Evolutionary conservation across 2,888 invertebrate genomes (phyloP).

Genomic region (Caenorhabditis afra): DNA sequence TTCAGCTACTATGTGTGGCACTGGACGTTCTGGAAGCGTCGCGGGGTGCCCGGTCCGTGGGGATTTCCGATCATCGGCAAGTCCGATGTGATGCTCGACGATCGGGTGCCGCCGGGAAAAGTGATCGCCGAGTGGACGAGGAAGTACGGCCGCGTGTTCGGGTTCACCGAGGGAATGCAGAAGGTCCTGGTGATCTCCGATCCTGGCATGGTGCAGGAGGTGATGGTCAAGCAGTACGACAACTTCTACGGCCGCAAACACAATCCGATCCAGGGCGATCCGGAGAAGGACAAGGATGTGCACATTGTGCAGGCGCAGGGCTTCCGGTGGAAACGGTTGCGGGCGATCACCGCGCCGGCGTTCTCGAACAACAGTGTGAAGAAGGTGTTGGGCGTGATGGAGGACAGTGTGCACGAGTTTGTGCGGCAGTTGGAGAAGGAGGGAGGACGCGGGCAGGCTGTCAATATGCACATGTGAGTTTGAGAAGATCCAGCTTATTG

Average conservation of each 20-base stretch:
- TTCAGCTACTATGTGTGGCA: constrained; percentile 56
- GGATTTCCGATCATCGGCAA: constrained; percentile 58
- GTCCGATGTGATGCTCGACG: constrained; percentile 17
- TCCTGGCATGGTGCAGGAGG: constrained; percentile 81
- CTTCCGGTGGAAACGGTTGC: constrained; percentile 83
- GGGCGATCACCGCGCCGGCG: constrained; percentile 82
- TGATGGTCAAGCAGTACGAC: constrained; percentile 82
- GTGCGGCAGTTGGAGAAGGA: constrained; percentile 80
- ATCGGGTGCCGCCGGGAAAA: constrained; percentile 1
- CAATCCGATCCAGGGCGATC: constrained; percentile 62
- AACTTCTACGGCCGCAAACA: constrained; percentile 81
- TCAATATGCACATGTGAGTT: constrained; percentile 81
- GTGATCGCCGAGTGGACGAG: constrained; percentile 71
- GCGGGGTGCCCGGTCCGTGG: constrained; percentile 62
- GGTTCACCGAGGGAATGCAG: constrained; percentile 59
- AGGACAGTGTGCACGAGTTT: constrained; percentile 81
- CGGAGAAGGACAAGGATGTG: constrained; percentile 64
- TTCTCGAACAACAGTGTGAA: constrained; percentile 83
- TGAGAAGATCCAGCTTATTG: too few relatives aligned
- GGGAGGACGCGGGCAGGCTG: constrained; percentile 69
- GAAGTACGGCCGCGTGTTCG: constrained; percentile 63
- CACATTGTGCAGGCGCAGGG: constrained; percentile 82
- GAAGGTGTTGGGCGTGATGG: constrained; percentile 81
- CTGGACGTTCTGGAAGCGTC: constrained; percentile 62
- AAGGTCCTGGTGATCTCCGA: constrained; percentile 81